Base-by-base conservation (phyloP, 2,797 vertebrate species). In the Danio kyathit region DNA sequence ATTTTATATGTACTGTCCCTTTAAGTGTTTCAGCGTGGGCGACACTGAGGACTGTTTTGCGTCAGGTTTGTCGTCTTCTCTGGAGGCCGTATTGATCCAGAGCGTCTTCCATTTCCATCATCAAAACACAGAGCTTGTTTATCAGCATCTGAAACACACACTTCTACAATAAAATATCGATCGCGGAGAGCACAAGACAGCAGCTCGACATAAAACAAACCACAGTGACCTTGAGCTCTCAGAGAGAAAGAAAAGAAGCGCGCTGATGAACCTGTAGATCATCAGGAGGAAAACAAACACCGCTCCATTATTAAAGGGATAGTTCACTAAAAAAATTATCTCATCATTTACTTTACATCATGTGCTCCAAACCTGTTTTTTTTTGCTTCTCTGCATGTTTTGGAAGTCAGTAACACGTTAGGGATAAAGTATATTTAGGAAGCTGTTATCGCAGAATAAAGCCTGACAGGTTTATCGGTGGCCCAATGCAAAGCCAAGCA, bases 141-240 rank as follows among this genome's bases (percentile, higher is more conserved):
- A 81, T 82, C 78, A 71, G 19, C 16, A 60, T 61, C 63, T 85
- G 52, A 73, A 72, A 41, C 57, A 21, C 44, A 16, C 7, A 64
- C 69, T 78, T 54, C 56, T 59, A 81, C 81, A 82, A 82, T 79
- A 67, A 56, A 61, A 12, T 81, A 86, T 82, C 74, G 82, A 89
- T 85, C 76, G 73, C 48, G 52, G 72, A 61, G 56, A 82, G 75
- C 82, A 66, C 65, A 74, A 73, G 63, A 17, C 72, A 61, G 67
- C 70, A 64, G 54, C 72, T 49, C 54, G 69, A 74, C 61, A 57
- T 63, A 77, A 49, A 63, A 82, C 66, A 79, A 77, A 85, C 63
- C 54, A 63, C 51, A 38, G 52, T 74, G 85, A 89, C 83, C 86
- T 88, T 88, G 82, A 85, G 29, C 29, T 29, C 48, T 46, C 61